A percentile compares a stretch with the other conserved stretches of the same genome.
Conservation (phyloP, 2,797 vertebrate genomes). For the Notolepis coatsorum region DNA sequence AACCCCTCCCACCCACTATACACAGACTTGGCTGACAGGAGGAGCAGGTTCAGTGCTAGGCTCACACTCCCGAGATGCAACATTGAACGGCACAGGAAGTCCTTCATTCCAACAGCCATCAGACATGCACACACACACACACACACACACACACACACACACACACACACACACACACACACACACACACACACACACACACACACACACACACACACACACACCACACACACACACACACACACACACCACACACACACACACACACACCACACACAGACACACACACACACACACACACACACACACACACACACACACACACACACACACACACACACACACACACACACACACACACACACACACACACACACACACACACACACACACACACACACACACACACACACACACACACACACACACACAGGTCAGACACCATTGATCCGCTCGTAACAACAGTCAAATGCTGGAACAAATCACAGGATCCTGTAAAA, state of each 20-base stretch:
- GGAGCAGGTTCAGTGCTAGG: too few species aligned
- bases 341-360: not conserved
- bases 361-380: not conserved
- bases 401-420: slow-evolving; percentile 1
- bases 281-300: slow-evolving; percentile 9
- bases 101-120: too few species aligned
- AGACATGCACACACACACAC: slow-evolving; percentile 16
- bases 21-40: too few species aligned
- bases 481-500: slow-evolving; percentile 47
- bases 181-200: slow-evolving; percentile 20
- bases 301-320: slow-evolving; percentile 6
- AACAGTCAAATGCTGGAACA: slow-evolving; percentile 41
- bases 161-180: slow-evolving; percentile 1
- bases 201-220: slow-evolving; percentile 20
- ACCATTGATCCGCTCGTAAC: slow-evolving; percentile 25
- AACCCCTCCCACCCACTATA: too few species aligned
- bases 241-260: slow-evolving; percentile 23
- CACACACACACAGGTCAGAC: slow-evolving; percentile 13
- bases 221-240: slow-evolving; percentile 15
- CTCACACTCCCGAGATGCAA: too few species aligned
- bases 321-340: not conserved
- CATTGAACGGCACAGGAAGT: too few species aligned
- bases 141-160: slow-evolving; percentile 11
- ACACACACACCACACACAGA: slow-evolving; percentile 19
- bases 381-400: not conserved